Base-by-base conservation (phyloP, 2,113 vertebrate species). In the Ochotona curzoniae region DNA sequence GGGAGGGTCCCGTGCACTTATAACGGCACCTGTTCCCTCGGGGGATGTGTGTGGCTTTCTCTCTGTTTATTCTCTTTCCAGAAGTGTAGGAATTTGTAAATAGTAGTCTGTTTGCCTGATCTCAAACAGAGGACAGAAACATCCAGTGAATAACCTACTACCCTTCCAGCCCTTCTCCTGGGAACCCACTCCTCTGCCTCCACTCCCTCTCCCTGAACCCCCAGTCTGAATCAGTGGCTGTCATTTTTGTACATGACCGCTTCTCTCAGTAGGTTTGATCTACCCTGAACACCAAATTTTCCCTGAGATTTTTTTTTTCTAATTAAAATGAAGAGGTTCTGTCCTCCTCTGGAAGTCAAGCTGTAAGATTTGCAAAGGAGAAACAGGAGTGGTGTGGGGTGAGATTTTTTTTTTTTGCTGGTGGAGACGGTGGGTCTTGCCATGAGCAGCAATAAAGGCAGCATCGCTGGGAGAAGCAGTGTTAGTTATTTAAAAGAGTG, bases 301-400 rank as follows among this genome's bases (percentile, higher is more conserved):
- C 35, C 18, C 21, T 54, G 38, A n/a, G 38, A 64, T 71, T 93
- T 92, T 44, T 44, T 44, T 44, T 44, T 92, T 81, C 67, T 83
- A 80, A 49, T 89, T 79, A 91, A 94, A 93, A 86, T 79, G 25
- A 30, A 79, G 17, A 91, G 17, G 28, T 20, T 25, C 10, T 70
- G 6, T 60, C 12, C 23, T 26, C 84, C 60, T 93, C 38, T 81
- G 91, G n/a, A 51, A 75, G 73, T 70, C 63, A 83, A 87, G 13
- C 17, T 80, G 21, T 76, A 69, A 69, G 63, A n/a, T 74, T 84
- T 91, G 90, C 17, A 44, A 47, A 87, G 74, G 25, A 66, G 54
- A 70, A 49, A 11, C 44, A 20, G 11, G 28, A 54, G 25, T 26
- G 76, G 23, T 67, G 28, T 54, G 26, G 20, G n/a, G 69, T 18